Conservation (phyloP, 2,797 vertebrate genomes). For the Gambelia wislizenii region DNA sequence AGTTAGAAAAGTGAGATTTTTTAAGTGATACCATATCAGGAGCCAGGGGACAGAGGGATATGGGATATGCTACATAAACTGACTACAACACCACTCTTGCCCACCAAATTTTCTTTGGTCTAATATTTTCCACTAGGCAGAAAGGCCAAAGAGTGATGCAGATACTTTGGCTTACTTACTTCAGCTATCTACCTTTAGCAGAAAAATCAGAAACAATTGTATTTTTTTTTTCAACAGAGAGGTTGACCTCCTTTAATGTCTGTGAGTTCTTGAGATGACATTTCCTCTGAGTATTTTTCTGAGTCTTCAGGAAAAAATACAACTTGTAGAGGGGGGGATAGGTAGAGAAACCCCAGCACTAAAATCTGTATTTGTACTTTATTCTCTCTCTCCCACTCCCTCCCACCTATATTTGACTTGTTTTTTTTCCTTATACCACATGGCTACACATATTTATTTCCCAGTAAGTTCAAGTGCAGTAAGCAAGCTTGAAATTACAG, state of each 20-base stretch:
- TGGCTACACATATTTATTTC: background rate
- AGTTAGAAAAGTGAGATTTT: background rate
- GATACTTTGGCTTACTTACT: background rate
- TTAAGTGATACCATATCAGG: background rate
- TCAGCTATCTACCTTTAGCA: background rate
- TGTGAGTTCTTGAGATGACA: background rate
- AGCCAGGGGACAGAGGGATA: background rate
- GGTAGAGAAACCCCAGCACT: background rate
- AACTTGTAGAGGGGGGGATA: background rate
- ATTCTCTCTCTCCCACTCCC: background rate
- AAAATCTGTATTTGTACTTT: background rate
- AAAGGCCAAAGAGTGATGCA: background rate
- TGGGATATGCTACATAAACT: background rate
- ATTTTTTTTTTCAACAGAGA: background rate
- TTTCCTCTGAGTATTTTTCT: background rate
- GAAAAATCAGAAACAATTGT: constrained; percentile 3
- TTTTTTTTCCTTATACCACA: background rate
- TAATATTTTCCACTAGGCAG: background rate
- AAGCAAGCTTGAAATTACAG: background rate
- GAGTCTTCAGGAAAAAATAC: no score
- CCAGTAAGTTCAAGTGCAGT: background rate
- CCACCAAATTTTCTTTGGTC: background rate
- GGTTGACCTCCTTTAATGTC: background rate
- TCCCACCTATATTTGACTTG: no score
- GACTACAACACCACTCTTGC: background rate